A percentile compares a stretch with the other conserved stretches of the same genome.
phyloP scores from a whole-genome alignment of 2,888 invertebrate genomes.

The Thymelicus sylvestris region DNA sequence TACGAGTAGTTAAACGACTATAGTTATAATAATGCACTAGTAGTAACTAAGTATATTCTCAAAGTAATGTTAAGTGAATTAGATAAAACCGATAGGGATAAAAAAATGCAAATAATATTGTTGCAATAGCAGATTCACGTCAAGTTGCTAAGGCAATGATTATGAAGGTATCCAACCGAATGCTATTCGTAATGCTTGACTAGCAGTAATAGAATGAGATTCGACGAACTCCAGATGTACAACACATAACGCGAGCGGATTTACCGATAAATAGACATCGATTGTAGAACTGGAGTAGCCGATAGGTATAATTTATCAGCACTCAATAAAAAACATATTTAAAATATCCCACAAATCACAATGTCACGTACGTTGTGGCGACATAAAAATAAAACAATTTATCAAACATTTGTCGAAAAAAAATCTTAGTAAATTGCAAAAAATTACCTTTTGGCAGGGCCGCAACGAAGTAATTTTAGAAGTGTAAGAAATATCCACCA shows the following conservation, averaged over 20 bases:
- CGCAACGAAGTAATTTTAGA: constrained; percentile 71
- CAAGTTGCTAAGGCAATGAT: constrained; percentile 11
- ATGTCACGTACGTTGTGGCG: neutral
- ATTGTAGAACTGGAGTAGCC: neutral
- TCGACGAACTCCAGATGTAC: constrained; percentile 20
- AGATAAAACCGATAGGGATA: too few relatives aligned
- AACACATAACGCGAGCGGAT: neutral
- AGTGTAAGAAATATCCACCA: constrained; percentile 59
- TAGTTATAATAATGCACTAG: too few relatives aligned
- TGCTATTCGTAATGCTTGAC: constrained; percentile 12
- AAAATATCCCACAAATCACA: neutral
- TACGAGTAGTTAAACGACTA: too few relatives aligned
- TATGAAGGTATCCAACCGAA: constrained; percentile 1
- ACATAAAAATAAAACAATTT: neutral
- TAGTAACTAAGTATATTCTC: too few relatives aligned
- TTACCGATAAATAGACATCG: neutral
- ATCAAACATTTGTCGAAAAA: neutral
- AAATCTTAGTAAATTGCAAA: constrained; percentile 42
- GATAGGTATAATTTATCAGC: neutral
- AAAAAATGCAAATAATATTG: neutral
- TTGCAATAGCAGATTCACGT: neutral
- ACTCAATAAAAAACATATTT: neutral
- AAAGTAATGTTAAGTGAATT: too few relatives aligned
- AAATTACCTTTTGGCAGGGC: constrained; percentile 74
- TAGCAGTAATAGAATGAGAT: constrained; percentile 6